Evolutionary conservation across 1,140 invertebrate species (phyloP).

Genomic region (Charaxes varanes): DNA sequence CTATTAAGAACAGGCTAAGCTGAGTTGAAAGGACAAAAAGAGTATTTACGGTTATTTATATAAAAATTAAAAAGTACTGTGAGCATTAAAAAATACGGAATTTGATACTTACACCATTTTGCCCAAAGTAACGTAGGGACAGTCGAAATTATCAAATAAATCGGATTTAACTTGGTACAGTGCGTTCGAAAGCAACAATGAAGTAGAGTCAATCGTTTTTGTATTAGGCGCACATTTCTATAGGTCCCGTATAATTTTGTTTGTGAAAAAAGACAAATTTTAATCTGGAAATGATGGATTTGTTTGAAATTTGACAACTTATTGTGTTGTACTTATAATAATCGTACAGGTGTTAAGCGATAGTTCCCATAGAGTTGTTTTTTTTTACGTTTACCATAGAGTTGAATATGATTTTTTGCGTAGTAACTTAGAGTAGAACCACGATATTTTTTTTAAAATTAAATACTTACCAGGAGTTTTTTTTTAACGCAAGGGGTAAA

Average conservation of each 20-base stretch:
- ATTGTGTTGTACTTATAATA: conserved; percentile 18
- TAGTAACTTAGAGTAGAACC: too few species aligned
- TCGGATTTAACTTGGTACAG: conserved; percentile 45
- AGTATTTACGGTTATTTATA: neutral
- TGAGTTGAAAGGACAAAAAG: neutral
- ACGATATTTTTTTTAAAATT: too few species aligned
- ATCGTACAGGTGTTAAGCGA: conserved; percentile 24
- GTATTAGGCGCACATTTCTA: conserved; percentile 39
- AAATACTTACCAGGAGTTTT: too few species aligned
- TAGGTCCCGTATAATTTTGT: conserved; percentile 14
- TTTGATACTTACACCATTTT: conserved; percentile 29
- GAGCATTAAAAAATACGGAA: conserved; percentile 7
- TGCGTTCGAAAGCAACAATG: conserved; percentile 47
- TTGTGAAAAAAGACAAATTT: conserved; percentile 55
- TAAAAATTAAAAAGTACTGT: too few species aligned
- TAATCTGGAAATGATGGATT: conserved; percentile 51
- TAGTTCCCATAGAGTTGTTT: too few species aligned
- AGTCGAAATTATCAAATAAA: conserved; percentile 56
- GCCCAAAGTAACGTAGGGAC: conserved; percentile 34
- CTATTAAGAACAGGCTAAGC: too few species aligned
- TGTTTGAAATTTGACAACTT: conserved; percentile 28
- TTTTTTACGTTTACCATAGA: too few species aligned
- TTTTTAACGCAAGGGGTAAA: too few species aligned
- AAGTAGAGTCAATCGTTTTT: conserved; percentile 67
- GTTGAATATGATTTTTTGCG: too few species aligned